These are phyloP conservation scores for Mythimna ferrago DNA, from an alignment of 2,888 invertebrate genomes.

Conservation along the genomic window DNA sequence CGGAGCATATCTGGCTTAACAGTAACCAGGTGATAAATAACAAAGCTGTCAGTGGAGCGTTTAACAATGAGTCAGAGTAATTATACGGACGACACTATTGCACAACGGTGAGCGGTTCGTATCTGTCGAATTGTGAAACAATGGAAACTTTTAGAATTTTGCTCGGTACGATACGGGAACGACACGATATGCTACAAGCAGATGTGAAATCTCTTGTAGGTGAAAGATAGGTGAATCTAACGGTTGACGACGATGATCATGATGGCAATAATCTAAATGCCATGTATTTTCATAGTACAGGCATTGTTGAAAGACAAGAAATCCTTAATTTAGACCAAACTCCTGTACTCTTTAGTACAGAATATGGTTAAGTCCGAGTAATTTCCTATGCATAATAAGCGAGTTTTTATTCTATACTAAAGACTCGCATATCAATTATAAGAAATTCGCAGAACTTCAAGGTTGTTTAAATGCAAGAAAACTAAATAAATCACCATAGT, in stretches of 20 bases:
- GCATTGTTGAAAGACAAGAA: too few species aligned
- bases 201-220: not conserved
- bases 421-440: not conserved
- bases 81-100: constrained; percentile 78
- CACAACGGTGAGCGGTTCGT: constrained; percentile 71
- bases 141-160: constrained; percentile 46
- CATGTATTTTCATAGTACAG: not conserved
- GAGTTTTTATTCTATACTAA: too few species aligned
- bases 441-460: not conserved
- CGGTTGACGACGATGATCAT: too few species aligned
- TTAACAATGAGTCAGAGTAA: constrained; percentile 77
- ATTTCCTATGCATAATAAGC: too few species aligned
- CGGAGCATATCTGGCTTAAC: constrained; percentile 60
- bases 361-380: too few species aligned
- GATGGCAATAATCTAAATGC: not conserved
- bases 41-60: constrained; percentile 66
- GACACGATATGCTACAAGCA: constrained; percentile 15
- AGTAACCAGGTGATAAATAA: constrained; percentile 68
- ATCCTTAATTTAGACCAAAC: too few species aligned
- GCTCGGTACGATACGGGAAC: constrained; percentile 34
- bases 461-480: not conserved
- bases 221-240: not conserved
- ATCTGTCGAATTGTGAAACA: constrained; percentile 70
- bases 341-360: too few species aligned
- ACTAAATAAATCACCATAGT: not conserved